Evolutionary conservation across 2,888 invertebrate species (phyloP).

Genomic region (Ectobius pallidus): DNA sequence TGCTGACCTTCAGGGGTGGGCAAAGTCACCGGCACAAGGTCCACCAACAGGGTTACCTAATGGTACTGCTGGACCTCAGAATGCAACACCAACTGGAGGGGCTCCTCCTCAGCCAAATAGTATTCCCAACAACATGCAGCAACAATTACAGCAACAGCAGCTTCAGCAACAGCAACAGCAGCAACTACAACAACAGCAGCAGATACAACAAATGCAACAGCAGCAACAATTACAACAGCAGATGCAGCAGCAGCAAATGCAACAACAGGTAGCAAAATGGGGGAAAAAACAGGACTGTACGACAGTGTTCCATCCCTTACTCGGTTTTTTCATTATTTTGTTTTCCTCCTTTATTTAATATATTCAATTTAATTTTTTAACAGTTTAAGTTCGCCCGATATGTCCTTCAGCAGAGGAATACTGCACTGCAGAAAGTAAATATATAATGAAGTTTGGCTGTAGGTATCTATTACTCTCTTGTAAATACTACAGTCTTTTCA

Average conservation of each 20-base stretch:
- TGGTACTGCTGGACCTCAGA: slow-evolving; percentile 34
- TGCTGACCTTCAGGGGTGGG: slow-evolving; percentile 68
- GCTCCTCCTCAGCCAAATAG: slow-evolving; percentile 49
- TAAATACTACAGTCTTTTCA: no score
- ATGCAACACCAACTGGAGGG: slow-evolving; percentile 31
- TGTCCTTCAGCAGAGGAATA: not conserved
- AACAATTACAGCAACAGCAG: slow-evolving; percentile 50
- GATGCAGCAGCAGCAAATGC: slow-evolving; percentile 49
- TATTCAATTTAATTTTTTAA: not conserved
- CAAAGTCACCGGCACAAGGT: slow-evolving; percentile 56
- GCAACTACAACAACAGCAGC: slow-evolving; percentile 47
- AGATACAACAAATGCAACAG: slow-evolving; percentile 39
- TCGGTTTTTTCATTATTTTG: no score
- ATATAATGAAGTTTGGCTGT: no score
- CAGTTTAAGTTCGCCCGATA: not conserved
- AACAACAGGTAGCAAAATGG: slow-evolving; percentile 48
- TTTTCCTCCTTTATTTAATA: not conserved
- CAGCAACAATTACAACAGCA: slow-evolving; percentile 53
- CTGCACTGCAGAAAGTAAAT: not conserved
- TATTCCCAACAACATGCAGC: slow-evolving; percentile 46
- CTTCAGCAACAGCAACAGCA: slow-evolving; percentile 50
- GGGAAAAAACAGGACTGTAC: not conserved
- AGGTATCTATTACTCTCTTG: no score
- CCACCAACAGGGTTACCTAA: slow-evolving; percentile 48
- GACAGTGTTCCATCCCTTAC: not conserved